phyloP scores from a whole-genome alignment of 2,888 invertebrate species.

The Chorisops tibialis region DNA sequence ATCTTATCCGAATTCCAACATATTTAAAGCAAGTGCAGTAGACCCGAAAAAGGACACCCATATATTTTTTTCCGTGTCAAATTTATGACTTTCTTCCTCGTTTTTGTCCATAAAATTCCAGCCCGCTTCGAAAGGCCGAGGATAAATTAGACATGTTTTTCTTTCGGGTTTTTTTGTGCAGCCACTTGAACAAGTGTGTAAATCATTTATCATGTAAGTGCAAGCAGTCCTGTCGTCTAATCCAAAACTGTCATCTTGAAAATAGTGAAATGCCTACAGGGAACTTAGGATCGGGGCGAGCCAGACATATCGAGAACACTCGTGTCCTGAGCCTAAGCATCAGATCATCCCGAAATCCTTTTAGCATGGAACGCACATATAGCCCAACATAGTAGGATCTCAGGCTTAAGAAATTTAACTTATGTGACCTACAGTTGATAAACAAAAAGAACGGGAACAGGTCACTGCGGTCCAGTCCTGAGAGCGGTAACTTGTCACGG shows the following conservation, averaged over 20 bases:
- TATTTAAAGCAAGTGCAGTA: no score
- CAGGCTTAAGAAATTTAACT: conserved; percentile 9
- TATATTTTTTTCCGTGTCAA: no score
- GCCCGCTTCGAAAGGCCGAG: no score
- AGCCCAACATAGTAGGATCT: background rate
- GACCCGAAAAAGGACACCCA: no score
- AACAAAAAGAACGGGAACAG: conserved; percentile 3
- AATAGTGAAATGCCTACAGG: conserved; percentile 4
- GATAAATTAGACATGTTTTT: no score
- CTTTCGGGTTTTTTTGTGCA: background rate
- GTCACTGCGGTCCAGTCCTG: background rate
- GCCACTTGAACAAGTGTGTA: conserved; percentile 15
- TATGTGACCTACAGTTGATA: conserved; percentile 21
- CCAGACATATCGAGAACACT: conserved; percentile 7
- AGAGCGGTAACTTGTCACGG: background rate
- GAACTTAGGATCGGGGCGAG: background rate
- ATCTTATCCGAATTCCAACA: no score
- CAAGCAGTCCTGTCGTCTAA: background rate
- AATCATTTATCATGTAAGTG: conserved; percentile 24
- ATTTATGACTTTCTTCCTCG: no score
- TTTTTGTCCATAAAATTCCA: no score
- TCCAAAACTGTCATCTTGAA: conserved; percentile 17
- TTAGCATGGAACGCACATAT: conserved; percentile 1
- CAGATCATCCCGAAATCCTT: conserved; percentile 22
- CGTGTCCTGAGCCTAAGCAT: background rate